Percentiles rank a stretch among this genome's conserved stretches.
Conservation (phyloP, 2,113 vertebrate genomes). For the Lamprotornis superbus region DNA sequence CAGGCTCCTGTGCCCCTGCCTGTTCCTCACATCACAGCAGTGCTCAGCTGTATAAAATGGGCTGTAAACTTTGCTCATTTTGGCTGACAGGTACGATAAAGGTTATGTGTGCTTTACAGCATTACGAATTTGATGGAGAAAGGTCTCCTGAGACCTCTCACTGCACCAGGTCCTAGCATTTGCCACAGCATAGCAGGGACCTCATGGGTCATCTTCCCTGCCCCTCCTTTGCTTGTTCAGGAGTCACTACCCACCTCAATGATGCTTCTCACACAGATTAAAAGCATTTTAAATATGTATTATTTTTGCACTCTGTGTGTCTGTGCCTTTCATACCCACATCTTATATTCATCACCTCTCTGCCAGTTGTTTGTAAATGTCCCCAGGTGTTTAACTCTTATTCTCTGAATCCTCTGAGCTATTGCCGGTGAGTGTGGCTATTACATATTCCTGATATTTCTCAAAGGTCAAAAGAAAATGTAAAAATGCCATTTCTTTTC, state of each 20-base stretch:
- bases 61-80: constrained; percentile 47
- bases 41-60: constrained; percentile 33
- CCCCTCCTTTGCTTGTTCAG: neutral
- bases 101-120: constrained; percentile 14
- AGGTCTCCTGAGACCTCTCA: neutral
- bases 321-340: neutral
- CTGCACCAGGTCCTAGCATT: neutral
- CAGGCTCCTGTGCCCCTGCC: neutral
- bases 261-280: constrained; percentile 6
- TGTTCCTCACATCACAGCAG: neutral
- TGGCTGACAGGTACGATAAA: constrained; percentile 23
- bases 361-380: constrained; percentile 56
- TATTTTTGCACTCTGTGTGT: neutral
- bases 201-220: neutral
- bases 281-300: constrained; percentile 35
- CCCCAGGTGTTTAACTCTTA: constrained; percentile 52
- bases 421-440: constrained; percentile 25
- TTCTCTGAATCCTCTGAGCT: constrained; percentile 39
- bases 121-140: neutral
- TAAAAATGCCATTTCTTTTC: constrained; percentile 54
- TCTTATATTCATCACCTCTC: constrained; percentile 29
- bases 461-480: constrained; percentile 71
- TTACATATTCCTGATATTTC: constrained; percentile 67
- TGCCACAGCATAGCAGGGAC: neutral
- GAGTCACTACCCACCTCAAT: neutral